These are phyloP conservation scores for Phortica variegata DNA, from an alignment of 1,140 invertebrate genomes.

Conservation along the genomic window DNA sequence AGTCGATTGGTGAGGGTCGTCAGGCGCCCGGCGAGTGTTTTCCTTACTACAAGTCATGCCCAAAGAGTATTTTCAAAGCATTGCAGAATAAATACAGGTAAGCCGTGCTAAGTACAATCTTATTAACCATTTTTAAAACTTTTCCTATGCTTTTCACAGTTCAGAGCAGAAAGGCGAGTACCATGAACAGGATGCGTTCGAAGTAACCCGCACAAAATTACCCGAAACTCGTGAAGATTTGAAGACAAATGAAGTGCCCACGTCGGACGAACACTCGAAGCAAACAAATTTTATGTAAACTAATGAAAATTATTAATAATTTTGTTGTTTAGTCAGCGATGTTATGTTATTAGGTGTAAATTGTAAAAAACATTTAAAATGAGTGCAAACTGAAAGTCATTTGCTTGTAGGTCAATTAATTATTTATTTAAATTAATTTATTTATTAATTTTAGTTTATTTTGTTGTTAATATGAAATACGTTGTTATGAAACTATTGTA, in stretches of 20 bases:
- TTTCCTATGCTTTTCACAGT: conserved; percentile 19
- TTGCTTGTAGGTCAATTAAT: conserved; percentile 43
- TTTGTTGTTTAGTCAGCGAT: neutral
- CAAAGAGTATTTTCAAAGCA: conserved; percentile 75
- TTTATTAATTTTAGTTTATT: conserved; percentile 34
- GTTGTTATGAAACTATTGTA: conserved; percentile 27
- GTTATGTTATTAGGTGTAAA: neutral
- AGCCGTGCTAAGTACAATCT: conserved; percentile 8
- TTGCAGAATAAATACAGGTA: conserved; percentile 66
- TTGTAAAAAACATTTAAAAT: conserved; percentile 8
- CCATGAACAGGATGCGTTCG: conserved; percentile 37
- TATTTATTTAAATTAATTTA: conserved; percentile 33
- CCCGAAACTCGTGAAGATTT: conserved; percentile 17
- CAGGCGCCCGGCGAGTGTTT: conserved; percentile 73
- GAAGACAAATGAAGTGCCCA: neutral
- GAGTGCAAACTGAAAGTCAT: conserved; percentile 49
- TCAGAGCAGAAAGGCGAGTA: conserved; percentile 28
- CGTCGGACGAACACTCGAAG: too few species aligned
- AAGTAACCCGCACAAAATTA: conserved; percentile 16
- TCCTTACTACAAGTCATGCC: conserved; percentile 78
- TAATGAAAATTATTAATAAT: neutral
- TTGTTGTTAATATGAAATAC: too few species aligned
- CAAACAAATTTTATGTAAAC: neutral
- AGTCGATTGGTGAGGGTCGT: conserved; percentile 68
- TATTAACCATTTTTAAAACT: conserved; percentile 7